Evolutionary conservation across 2,888 invertebrate genomes (phyloP).

Genomic region (Andrena trimmerana): DNA sequence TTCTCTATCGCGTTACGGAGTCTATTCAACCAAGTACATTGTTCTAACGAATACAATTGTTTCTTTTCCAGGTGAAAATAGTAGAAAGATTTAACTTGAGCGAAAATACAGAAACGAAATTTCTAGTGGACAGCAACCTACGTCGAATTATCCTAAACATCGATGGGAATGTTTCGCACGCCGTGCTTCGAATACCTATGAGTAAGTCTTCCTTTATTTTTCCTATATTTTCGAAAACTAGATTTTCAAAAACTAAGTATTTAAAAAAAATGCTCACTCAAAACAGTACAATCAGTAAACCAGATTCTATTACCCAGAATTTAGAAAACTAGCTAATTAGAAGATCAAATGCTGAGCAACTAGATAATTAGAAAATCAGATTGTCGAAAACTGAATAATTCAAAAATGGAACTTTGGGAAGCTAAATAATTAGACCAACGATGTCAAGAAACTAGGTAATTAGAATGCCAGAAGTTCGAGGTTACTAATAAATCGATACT

Average conservation of each 20-base stretch:
- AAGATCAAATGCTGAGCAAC: too few species aligned
- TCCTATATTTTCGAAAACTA: too few species aligned
- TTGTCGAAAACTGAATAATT: too few species aligned
- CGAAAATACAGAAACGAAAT: slow-evolving; percentile 39
- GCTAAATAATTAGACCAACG: too few species aligned
- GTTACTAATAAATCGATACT: neutral
- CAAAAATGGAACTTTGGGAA: too few species aligned
- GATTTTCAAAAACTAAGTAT: too few species aligned
- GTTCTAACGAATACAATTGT: neutral
- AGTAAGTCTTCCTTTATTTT: slow-evolving; percentile 60
- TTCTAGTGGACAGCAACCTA: slow-evolving; percentile 22
- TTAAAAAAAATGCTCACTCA: too few species aligned
- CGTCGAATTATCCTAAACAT: slow-evolving; percentile 50
- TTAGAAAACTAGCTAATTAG: too few species aligned
- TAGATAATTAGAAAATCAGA: too few species aligned
- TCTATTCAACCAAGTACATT: neutral
- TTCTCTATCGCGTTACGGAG: neutral
- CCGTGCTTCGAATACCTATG: slow-evolving; percentile 64
- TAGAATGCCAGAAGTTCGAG: neutral
- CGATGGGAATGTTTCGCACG: slow-evolving; percentile 55
- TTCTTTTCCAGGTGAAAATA: slow-evolving; percentile 32
- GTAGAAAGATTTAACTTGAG: slow-evolving; percentile 31
- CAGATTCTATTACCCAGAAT: too few species aligned
- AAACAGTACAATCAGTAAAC: too few species aligned
- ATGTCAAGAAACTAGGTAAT: too few species aligned